Conservation (phyloP, 2,888 invertebrate species). For the Chalcis sispes region DNA sequence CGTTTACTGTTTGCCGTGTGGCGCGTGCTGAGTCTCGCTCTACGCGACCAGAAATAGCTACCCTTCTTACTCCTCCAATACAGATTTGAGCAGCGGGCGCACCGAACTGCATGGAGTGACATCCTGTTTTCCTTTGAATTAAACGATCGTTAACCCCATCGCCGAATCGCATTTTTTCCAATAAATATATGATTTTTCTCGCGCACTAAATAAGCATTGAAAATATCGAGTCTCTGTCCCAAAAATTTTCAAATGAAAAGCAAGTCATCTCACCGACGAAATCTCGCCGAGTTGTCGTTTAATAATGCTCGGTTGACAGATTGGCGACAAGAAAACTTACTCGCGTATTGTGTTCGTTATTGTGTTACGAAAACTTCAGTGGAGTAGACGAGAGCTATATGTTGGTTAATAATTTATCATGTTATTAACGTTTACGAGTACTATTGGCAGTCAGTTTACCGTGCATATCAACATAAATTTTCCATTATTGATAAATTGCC, state of each 20-base stretch:
- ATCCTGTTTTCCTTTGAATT: slow-evolving; percentile 11
- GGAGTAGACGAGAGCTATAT: slow-evolving; percentile 9
- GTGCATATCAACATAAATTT: not conserved
- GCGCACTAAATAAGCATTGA: too few relatives aligned
- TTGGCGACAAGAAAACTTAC: not conserved
- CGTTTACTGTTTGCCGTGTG: slow-evolving; percentile 66
- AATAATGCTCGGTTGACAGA: not conserved
- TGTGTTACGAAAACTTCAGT: not conserved
- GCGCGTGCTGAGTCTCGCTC: slow-evolving; percentile 70
- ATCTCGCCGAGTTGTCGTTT: too few relatives aligned
- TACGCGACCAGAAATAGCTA: slow-evolving; percentile 73
- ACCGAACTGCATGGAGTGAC: slow-evolving; percentile 10
- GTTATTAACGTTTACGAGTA: slow-evolving; percentile 53
- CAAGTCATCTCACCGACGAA: too few relatives aligned
- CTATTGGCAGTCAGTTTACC: slow-evolving; percentile 47
- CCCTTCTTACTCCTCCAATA: slow-evolving; percentile 72
- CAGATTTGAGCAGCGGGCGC: not conserved
- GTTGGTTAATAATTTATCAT: slow-evolving; percentile 54
- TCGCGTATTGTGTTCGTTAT: not conserved
- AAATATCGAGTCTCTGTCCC: too few relatives aligned
- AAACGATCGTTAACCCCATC: slow-evolving; percentile 42
- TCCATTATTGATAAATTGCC: slow-evolving; percentile 32
- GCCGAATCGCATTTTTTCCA: not conserved
- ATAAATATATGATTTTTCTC: too few relatives aligned
- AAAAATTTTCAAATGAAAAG: too few relatives aligned